A percentile compares a stretch with the other conserved stretches of the same genome.
Conservation (phyloP, 2,797 vertebrate genomes). For the Otus scops region DNA sequence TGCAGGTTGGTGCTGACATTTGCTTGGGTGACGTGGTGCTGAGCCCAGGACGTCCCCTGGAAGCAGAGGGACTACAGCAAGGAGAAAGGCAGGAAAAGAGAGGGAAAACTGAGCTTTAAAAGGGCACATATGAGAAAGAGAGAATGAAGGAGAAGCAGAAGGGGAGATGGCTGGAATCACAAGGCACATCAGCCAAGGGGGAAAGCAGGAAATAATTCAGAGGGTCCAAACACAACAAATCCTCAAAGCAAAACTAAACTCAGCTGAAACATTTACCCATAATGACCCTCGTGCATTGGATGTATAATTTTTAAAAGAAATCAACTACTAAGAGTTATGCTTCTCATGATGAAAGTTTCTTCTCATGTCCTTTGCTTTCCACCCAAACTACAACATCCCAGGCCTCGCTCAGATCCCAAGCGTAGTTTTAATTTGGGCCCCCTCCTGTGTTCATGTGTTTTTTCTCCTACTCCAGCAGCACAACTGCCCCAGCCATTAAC, state of each 20-base stretch:
- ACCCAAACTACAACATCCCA: neutral
- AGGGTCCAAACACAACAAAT: neutral
- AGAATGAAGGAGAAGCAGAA: neutral
- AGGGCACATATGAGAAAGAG: neutral
- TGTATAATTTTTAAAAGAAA: neutral
- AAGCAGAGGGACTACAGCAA: neutral
- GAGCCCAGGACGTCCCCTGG: neutral
- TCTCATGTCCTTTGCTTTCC: neutral
- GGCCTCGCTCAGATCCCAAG: neutral
- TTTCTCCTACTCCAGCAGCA: neutral
- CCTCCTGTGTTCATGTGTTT: neutral
- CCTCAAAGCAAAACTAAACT: neutral
- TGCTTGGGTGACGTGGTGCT: neutral
- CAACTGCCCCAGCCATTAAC: rapidly evolving
- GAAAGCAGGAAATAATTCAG: neutral
- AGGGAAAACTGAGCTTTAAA: neutral
- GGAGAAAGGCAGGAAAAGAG: neutral
- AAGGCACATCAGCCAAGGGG: neutral
- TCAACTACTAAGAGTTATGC: neutral
- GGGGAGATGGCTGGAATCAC: neutral
- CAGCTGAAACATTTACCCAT: neutral
- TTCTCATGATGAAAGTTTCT: neutral
- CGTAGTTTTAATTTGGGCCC: neutral
- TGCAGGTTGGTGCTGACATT: neutral
- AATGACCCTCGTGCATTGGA: neutral